Percentiles rank a stretch among this genome's conserved stretches.
phyloP scores from a whole-genome alignment of 2,888 invertebrate species.

The Lithophane semibrunnea region DNA sequence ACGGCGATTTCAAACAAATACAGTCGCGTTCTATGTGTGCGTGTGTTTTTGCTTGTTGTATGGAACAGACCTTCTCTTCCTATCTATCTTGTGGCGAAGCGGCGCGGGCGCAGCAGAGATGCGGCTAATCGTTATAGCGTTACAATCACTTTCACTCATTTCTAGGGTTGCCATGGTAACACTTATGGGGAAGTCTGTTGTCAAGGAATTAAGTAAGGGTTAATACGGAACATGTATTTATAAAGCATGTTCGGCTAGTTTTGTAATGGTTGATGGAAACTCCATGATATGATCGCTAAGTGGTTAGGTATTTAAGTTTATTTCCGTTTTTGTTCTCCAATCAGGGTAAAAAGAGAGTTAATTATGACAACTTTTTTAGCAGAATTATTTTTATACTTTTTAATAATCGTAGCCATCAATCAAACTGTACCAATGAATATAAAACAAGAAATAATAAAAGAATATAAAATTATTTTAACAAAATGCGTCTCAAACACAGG shows the following conservation, averaged over 20 bases:
- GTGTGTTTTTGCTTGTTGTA: neutral
- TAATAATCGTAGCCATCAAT: too few relatives aligned
- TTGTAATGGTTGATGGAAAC: neutral
- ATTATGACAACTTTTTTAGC: neutral
- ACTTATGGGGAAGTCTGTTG: neutral
- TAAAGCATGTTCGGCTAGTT: neutral
- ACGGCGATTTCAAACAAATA: too few relatives aligned
- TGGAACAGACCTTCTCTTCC: neutral
- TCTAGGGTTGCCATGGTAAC: conserved; percentile 62
- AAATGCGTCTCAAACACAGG: too few relatives aligned
- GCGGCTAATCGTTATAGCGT: conserved; percentile 72
- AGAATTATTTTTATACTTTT: neutral
- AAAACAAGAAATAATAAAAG: neutral
- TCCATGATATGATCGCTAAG: too few relatives aligned
- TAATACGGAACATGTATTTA: neutral
- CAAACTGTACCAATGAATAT: too few relatives aligned
- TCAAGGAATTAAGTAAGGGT: neutral
- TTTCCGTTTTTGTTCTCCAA: neutral
- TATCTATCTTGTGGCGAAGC: neutral
- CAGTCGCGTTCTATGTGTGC: neutral
- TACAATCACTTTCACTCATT: conserved; percentile 76
- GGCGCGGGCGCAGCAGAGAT: conserved; percentile 65
- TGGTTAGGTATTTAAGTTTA: too few relatives aligned
- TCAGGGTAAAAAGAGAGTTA: neutral
- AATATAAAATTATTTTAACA: neutral